Evolutionary conservation across 2,113 vertebrate species (phyloP), one percentile per base, ranked within the genome.

Genomic region (Rhea americana): DNA sequence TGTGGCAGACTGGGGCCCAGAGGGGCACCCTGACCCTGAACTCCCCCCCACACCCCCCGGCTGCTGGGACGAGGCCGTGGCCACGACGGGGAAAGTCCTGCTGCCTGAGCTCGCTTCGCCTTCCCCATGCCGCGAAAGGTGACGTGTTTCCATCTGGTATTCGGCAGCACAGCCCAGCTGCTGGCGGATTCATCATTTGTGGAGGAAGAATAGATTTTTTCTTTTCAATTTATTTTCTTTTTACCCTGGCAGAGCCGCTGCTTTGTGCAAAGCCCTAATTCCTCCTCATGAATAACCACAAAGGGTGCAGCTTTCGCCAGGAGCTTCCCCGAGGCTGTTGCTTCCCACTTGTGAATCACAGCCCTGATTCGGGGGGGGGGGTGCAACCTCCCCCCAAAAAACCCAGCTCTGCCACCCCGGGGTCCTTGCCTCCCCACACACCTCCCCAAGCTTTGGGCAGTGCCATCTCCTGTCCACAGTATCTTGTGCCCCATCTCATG

Each of bases 191-290:
- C 95, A 81, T 89, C 87, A 77, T 94, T 90, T 87, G 85, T 59
- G 89, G 53, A 93, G 51, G 75, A 83, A 90, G 81, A 84, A 58
- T 30, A 73, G 13, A 56, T 32, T 20, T n/a, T 47, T 37, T 32
- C 43, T 10, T 30, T 28, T 9, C 1, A 16, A 50, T 21, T 5
- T 58, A 28, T 63, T 65, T 72, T 51, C 90, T 87, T 45, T 12
- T 95, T 93, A 89, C 82, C 15, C 90, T 85, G 86, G 87, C 87
- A 88, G 96, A 95, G 91, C 90, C 96, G 66, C 89, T 92, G 83
- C 77, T 95, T 95, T 91, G 91, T 91, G 91, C 88, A 93, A 95
- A 95, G 77, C 78, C 84, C 48, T 51, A 84, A 75, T 86, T 88
- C 22, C 8, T 70, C 16, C 16, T 78, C 19, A 19, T 22, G 61